phyloP scores from a whole-genome alignment of 2,888 invertebrate genomes.

The Thera obeliscata region DNA sequence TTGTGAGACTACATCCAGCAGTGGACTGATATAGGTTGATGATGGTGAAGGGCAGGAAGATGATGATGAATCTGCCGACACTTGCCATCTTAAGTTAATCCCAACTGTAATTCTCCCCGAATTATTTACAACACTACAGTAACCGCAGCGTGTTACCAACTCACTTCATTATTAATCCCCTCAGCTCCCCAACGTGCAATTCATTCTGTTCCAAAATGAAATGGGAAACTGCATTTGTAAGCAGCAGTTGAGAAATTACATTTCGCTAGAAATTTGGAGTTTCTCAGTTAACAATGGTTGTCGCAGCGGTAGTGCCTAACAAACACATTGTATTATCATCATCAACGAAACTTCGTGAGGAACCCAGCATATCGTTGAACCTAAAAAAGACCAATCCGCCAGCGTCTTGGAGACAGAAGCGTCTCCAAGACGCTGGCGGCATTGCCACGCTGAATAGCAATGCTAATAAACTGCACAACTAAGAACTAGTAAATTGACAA shows the following conservation, averaged over 20 bases:
- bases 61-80: no score
- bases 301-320: not conserved
- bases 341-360: no score
- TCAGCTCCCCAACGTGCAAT: conserved; percentile 6
- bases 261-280: conserved; percentile 3
- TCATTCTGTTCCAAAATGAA: conserved; percentile 17
- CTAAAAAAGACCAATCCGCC: no score
- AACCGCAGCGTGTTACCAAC: conserved; percentile 6
- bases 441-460: no score
- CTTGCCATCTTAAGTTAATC: not conserved
- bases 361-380: no score
- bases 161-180: conserved; percentile 17
- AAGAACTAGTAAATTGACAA: no score
- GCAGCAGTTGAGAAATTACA: conserved; percentile 16
- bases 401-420: no score
- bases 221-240: conserved; percentile 28
- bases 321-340: not conserved
- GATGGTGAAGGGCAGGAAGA: no score
- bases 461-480: no score
- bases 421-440: no score
- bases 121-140: conserved; percentile 5
- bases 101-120: not conserved
- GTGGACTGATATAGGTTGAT: no score
- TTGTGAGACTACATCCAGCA: no score
- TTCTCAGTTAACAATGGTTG: conserved; percentile 4